Base-by-base conservation (phyloP, 1,140 invertebrate genomes). In the Andricus grossulariae region DNA sequence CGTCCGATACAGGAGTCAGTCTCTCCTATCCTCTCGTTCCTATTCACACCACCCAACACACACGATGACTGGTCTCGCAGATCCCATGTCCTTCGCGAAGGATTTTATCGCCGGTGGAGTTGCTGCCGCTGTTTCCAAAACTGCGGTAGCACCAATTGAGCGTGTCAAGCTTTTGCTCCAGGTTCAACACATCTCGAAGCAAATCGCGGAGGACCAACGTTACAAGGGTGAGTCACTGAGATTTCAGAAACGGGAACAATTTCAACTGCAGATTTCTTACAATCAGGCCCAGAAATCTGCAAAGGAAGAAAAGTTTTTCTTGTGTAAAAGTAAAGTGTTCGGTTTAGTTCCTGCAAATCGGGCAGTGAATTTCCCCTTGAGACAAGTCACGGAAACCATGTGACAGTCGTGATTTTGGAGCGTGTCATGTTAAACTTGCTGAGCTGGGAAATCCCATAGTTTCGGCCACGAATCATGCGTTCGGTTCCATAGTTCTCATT, bases 131-230 rank as follows among this genome's bases (percentile, higher is more conserved):
- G 93, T 97, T 66, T 97, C 97, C 18, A 98, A 98, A 88, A 97
- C 96, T 18, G 93, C 95, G 15, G 96, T 97, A 21, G 96, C 96
- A 11, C 96, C 97, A 0, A 98, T 98, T 85, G 97, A 98, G 91
- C 93, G 97, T 87, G 96, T 98, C 39, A 98, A 98, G 89, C 92
- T 98, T 55, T 93, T 98, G 72, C 93, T 98, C 72, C 97, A 97
- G 91, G 96, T 97, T 76, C 96, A 97, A 92, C 95, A 96, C 91
- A 95, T 96, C 73, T 96, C 94, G 82, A 97, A 96, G 92, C 95
- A 97, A 91, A 97, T 98, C 85, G 76, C 95, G 16, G 94, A 92
- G 76, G 95, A 96, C 73, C 91, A 96, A 83, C 94, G 94, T 85
- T 97, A 97, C 91, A 97, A 97, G 93, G 96, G 96, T 96, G 86